phyloP scores from a whole-genome alignment of 2,888 invertebrate genomes.

The Trypoxylon attenuatum region DNA sequence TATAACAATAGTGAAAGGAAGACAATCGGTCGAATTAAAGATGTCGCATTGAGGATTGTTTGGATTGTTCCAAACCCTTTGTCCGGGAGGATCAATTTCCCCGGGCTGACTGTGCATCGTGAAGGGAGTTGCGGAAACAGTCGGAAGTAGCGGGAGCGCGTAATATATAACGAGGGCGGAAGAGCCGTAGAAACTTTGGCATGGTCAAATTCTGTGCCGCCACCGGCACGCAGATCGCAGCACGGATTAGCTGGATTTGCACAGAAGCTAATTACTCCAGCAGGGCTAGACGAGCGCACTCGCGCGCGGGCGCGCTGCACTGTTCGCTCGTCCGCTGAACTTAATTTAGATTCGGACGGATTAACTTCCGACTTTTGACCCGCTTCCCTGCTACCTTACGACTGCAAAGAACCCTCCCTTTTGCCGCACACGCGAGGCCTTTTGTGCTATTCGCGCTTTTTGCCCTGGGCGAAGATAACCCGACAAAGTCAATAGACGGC shows the following conservation, averaged over 20 bases:
- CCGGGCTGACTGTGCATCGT: too few relatives aligned
- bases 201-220: constrained; percentile 39
- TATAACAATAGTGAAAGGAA: too few relatives aligned
- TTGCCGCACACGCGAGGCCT: constrained; percentile 13
- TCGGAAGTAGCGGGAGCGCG: not conserved
- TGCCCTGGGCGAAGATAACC: constrained; percentile 28
- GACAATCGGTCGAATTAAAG: too few relatives aligned
- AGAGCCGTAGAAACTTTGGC: constrained; percentile 25
- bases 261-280: constrained; percentile 40
- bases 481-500: constrained; percentile 14
- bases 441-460: not conserved
- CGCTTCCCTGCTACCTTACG: constrained; percentile 7
- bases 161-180: constrained; percentile 20
- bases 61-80: too few relatives aligned
- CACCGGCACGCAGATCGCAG: constrained; percentile 33
- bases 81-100: too few relatives aligned
- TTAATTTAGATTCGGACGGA: constrained; percentile 47
- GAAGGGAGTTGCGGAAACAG: too few relatives aligned
- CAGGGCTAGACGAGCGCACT: constrained; percentile 33
- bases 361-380: constrained; percentile 43
- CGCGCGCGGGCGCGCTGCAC: constrained; percentile 7
- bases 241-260: constrained; percentile 40
- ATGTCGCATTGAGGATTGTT: too few relatives aligned
- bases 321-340: constrained; percentile 13
- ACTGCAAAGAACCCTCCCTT: constrained; percentile 21